A percentile compares a stretch with the other conserved stretches of the same genome.
phyloP scores from a whole-genome alignment of 2,113 vertebrate genomes.

The rat (Rattus norvegicus) region GRCr8 NC_086039.1:124049501-124050000 shows the following conservation, averaged over 20 bases:
- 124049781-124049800: background rate
- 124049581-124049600: background rate
- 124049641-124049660: background rate
- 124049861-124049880: background rate
- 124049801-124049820: background rate
- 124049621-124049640: background rate
- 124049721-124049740: background rate
- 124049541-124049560: background rate
- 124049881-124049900: background rate
- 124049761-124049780: background rate
- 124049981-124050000: background rate
- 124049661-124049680: background rate
- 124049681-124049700: background rate
- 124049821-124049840: background rate
- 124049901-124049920: background rate
- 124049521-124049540: background rate
- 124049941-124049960: background rate
- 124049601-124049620: background rate
- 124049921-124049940: background rate
- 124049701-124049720: background rate
- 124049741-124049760: background rate
- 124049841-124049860: background rate
- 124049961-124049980: background rate
- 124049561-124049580: background rate
- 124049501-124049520: background rate